A percentile compares a stretch with the other conserved stretches of the same genome.
phyloP scores from a whole-genome alignment of 2,888 invertebrate genomes.

The Xylota sylvarum region DNA sequence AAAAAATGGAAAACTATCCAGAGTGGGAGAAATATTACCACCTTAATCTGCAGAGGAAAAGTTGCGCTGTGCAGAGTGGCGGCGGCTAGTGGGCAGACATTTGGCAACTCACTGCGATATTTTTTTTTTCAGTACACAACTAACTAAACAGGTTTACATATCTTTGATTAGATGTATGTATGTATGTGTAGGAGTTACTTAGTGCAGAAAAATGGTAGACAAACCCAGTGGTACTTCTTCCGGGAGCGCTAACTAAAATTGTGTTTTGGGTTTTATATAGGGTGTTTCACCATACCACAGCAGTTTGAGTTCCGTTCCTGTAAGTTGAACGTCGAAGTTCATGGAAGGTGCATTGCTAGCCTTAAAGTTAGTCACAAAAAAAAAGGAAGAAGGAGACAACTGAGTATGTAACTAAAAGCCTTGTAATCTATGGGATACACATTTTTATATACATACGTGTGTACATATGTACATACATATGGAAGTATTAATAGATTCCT shows the following conservation, averaged over 20 bases:
- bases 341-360: slow-evolving; percentile 12
- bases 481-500: neutral
- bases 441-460: neutral
- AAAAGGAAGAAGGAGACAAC: slow-evolving; percentile 8
- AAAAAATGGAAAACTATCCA: neutral
- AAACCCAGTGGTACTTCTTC: neutral
- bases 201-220: neutral
- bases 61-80: neutral
- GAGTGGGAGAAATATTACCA: neutral
- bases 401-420: slow-evolving; percentile 20
- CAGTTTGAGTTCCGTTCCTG: neutral
- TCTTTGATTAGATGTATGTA: neutral
- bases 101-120: neutral
- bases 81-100: neutral
- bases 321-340: slow-evolving; percentile 25
- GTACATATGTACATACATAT: neutral
- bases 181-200: slow-evolving; percentile 14
- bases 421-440: slow-evolving; percentile 9
- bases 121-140: neutral
- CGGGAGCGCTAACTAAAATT: neutral
- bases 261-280: neutral
- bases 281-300: neutral
- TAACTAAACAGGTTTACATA: slow-evolving; percentile 14
- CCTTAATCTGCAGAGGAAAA: slow-evolving; percentile 10
- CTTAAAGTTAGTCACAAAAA: slow-evolving; percentile 7